Conservation (phyloP, 2,888 invertebrate species). For the Lasioglossum zephyrum region DNA sequence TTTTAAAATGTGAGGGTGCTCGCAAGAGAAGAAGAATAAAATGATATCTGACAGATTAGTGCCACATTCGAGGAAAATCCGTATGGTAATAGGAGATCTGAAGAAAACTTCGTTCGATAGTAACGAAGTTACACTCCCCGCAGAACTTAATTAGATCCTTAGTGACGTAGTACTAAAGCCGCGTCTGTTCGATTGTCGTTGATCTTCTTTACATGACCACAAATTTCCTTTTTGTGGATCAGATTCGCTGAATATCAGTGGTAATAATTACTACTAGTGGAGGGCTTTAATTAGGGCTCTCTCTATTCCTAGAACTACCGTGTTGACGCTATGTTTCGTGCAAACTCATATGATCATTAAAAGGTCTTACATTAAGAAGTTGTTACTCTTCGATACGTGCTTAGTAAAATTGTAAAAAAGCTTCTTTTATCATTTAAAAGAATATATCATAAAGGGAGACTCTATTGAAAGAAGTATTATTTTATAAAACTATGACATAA, state of each 20-base stretch:
- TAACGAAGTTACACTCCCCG: slow-evolving; percentile 35
- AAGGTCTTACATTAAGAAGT: too few species aligned
- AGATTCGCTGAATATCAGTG: not conserved
- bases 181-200: slow-evolving; percentile 18
- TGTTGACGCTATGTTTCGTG: not conserved
- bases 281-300: not conserved
- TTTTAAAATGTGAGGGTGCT: not conserved
- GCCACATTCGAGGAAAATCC: slow-evolving; percentile 31
- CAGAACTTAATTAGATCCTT: slow-evolving; percentile 31
- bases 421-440: too few species aligned
- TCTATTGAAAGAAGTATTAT: not conserved
- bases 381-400: too few species aligned
- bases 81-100: slow-evolving; percentile 7
- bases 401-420: too few species aligned
- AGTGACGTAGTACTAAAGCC: slow-evolving; percentile 22
- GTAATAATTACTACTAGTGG: not conserved
- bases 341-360: not conserved
- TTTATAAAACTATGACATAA: too few species aligned
- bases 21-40: slow-evolving; percentile 10
- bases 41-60: slow-evolving; percentile 37
- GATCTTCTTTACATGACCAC: slow-evolving; percentile 20
- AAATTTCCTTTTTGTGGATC: not conserved
- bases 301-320: not conserved
- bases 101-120: slow-evolving; percentile 30
- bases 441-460: too few species aligned